Conservation (phyloP, 2,888 invertebrate genomes). For the Pollenia griseotomentosa region DNA sequence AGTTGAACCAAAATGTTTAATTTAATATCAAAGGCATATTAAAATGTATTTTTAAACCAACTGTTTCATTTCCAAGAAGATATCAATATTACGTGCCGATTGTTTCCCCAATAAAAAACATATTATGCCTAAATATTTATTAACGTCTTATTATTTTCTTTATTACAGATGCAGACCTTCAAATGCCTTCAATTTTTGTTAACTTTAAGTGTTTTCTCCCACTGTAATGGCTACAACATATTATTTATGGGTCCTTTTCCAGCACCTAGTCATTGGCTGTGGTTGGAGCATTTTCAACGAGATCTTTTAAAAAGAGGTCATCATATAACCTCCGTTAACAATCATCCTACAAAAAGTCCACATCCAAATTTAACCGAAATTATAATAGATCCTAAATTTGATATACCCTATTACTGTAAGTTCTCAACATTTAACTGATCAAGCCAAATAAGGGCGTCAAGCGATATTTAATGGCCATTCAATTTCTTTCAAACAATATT, state of each 20-base stretch:
- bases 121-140: too few relatives aligned
- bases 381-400: conserved; percentile 81
- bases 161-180: conserved; percentile 74
- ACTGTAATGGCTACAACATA: conserved; percentile 77
- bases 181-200: conserved; percentile 63
- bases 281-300: conserved; percentile 83
- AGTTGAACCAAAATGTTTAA: too few relatives aligned
- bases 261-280: conserved; percentile 84
- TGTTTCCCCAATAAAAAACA: too few relatives aligned
- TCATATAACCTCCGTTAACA: conserved; percentile 83
- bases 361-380: conserved; percentile 84
- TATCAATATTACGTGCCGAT: too few relatives aligned
- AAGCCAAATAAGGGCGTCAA: too few relatives aligned
- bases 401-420: conserved; percentile 82
- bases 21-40: too few relatives aligned
- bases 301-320: conserved; percentile 83
- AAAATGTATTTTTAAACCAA: too few relatives aligned
- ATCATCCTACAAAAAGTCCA: conserved; percentile 81
- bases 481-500: too few relatives aligned
- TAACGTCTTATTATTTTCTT: conserved; percentile 6
- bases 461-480: too few relatives aligned
- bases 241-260: conserved; percentile 84
- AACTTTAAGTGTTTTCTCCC: conserved; percentile 17
- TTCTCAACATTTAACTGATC: conserved; percentile 12
- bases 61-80: too few relatives aligned